phyloP scores from a whole-genome alignment of 1,140 invertebrate genomes.

The Callitettix versicolor region DNA sequence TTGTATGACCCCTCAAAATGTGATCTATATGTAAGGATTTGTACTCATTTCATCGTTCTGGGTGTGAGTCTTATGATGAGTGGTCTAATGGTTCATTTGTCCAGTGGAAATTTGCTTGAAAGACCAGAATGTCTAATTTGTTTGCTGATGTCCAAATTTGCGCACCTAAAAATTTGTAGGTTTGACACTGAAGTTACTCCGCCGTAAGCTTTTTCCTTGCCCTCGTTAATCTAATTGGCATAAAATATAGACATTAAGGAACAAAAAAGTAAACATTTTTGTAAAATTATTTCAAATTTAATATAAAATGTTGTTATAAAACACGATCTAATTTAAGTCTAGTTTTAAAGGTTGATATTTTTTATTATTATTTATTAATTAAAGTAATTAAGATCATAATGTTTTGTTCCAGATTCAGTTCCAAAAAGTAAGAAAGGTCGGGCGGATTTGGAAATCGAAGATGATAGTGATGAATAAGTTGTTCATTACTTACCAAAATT shows the following conservation, averaged over 20 bases:
- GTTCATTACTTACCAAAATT: too few relatives aligned
- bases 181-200: neutral
- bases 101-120: too few relatives aligned
- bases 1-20: too few relatives aligned
- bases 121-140: too few relatives aligned
- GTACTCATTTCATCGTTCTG: too few relatives aligned
- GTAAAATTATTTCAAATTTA: neutral
- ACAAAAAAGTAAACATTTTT: neutral
- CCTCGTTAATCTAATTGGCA: too few relatives aligned
- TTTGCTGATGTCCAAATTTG: too few relatives aligned
- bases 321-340: neutral
- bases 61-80: too few relatives aligned
- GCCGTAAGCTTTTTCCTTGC: neutral
- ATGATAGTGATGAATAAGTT: neutral
- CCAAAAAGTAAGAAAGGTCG: neutral
- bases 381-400: neutral
- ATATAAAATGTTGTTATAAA: neutral
- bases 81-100: too few relatives aligned
- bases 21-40: too few relatives aligned
- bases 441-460: slow-evolving; percentile 6
- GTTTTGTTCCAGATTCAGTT: neutral
- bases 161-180: too few relatives aligned
- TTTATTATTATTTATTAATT: neutral
- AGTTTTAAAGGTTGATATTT: neutral
- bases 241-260: too few relatives aligned